A percentile compares a stretch with the other conserved stretches of the same genome.
Evolutionary conservation across 2,797 vertebrate genomes (phyloP).

Genomic region (Gobio occitaniae): DNA sequence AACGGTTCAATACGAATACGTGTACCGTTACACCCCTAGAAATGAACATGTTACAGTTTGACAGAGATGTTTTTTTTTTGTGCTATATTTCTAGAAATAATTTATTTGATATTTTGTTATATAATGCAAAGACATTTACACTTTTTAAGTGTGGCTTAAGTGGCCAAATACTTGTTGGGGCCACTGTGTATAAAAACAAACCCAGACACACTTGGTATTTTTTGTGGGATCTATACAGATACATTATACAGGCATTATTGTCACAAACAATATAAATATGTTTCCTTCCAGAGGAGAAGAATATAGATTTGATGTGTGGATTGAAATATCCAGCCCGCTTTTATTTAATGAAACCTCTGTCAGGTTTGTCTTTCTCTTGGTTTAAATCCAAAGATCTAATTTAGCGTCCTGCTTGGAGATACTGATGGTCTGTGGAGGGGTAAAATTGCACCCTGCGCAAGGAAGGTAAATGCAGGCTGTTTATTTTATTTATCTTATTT

Average conservation of each 20-base stretch:
- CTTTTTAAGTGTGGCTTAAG: not conserved
- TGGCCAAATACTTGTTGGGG: not conserved
- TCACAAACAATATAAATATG: slow-evolving; percentile 54
- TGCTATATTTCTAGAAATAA: not conserved
- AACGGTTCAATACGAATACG: too few species aligned
- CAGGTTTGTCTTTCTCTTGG: slow-evolving; percentile 28
- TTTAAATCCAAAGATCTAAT: slow-evolving; percentile 53
- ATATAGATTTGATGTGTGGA: slow-evolving; percentile 46
- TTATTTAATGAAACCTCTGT: slow-evolving; percentile 60
- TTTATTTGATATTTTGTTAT: too few species aligned
- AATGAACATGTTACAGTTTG: not conserved
- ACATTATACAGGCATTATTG: slow-evolving; percentile 38
- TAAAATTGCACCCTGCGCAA: slow-evolving; percentile 20
- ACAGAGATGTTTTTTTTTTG: too few species aligned
- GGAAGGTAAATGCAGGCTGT: not conserved
- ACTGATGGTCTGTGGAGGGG: slow-evolving; percentile 28
- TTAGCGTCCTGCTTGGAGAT: slow-evolving; percentile 37
- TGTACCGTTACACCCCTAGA: too few species aligned
- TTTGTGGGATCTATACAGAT: not conserved
- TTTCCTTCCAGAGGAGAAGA: slow-evolving; percentile 47
- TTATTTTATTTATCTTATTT: slow-evolving; percentile 47
- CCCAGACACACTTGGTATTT: not conserved
- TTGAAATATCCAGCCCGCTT: slow-evolving; percentile 49
- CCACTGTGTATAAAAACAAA: not conserved
- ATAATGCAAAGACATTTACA: not conserved